Conservation (phyloP, 1,140 invertebrate species). For the Dinothrombium tinctorium region DNA sequence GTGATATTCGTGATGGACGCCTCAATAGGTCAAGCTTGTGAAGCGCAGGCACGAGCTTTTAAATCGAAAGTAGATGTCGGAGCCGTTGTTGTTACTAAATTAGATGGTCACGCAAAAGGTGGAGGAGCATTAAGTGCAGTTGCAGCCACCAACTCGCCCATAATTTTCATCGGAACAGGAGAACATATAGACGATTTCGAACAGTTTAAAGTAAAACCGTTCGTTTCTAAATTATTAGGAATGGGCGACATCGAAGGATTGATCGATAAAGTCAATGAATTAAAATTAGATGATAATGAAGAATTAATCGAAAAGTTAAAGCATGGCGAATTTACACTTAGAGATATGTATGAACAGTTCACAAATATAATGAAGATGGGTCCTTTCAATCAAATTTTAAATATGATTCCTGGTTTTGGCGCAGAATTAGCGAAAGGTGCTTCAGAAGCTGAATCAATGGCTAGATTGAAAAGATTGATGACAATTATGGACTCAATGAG, state of each 20-base stretch:
- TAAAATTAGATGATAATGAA: slow-evolving; percentile 97
- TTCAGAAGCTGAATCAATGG: slow-evolving; percentile 95
- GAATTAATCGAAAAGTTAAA: slow-evolving; percentile 95
- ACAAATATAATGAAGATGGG: slow-evolving; percentile 99
- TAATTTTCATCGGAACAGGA: slow-evolving; percentile 98
- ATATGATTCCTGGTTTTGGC: slow-evolving; percentile 97
- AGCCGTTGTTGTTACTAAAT: slow-evolving; percentile 96
- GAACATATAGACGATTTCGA: slow-evolving; percentile 99
- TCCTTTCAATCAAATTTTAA: slow-evolving; percentile 98
- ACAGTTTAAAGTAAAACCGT: slow-evolving; percentile 96
- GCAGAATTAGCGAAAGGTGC: slow-evolving; percentile 97
- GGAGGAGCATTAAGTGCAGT: slow-evolving; percentile 95
- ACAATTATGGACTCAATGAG: slow-evolving; percentile 99
- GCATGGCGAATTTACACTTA: slow-evolving; percentile 89
- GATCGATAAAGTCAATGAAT: slow-evolving; percentile 88
- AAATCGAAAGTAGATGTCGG: slow-evolving; percentile 98
- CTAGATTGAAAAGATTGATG: slow-evolving; percentile 87
- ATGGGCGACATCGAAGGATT: slow-evolving; percentile 99
- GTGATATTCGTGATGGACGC: slow-evolving; percentile 99
- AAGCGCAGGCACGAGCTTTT: slow-evolving; percentile 78
- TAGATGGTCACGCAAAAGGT: slow-evolving; percentile 98
- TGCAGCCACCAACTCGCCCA: slow-evolving; percentile 94
- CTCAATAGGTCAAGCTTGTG: slow-evolving; percentile 98
- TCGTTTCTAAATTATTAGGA: slow-evolving; percentile 92
- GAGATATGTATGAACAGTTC: slow-evolving; percentile 99